phyloP scores from a whole-genome alignment of 2,113 vertebrate species.

The Sorex araneus region DNA sequence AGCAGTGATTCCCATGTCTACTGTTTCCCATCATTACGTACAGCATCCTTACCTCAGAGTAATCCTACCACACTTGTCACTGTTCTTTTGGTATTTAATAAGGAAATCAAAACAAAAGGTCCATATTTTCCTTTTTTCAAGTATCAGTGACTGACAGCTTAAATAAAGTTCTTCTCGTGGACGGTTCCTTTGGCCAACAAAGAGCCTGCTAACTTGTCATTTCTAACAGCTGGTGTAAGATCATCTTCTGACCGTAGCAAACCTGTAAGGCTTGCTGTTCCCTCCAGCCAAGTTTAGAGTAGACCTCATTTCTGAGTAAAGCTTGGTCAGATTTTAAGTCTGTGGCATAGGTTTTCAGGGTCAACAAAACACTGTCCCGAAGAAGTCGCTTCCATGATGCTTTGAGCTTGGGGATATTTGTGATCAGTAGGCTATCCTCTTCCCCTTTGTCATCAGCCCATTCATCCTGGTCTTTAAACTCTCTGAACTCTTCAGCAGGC shows the following conservation, averaged over 20 bases:
- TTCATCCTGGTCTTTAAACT: conserved; percentile 91
- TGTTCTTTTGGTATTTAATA: conserved; percentile 52
- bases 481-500: conserved; percentile 92
- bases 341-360: conserved; percentile 88
- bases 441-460: conserved; percentile 90
- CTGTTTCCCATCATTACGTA: neutral
- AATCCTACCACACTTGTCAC: neutral
- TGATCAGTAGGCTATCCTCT: conserved; percentile 88
- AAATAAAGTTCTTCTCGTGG: neutral
- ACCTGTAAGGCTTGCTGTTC: conserved; percentile 94
- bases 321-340: conserved; percentile 88
- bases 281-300: conserved; percentile 87
- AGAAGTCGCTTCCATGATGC: conserved; percentile 91
- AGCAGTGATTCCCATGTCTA: neutral
- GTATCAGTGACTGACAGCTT: neutral
- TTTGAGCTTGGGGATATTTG: conserved; percentile 89
- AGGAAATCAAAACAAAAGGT: neutral
- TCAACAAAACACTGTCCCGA: conserved; percentile 88
- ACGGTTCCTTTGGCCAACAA: neutral
- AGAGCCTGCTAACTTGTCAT: conserved; percentile 82
- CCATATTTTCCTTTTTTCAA: neutral
- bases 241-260: conserved; percentile 94
- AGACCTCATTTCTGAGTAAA: conserved; percentile 86
- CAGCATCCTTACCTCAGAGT: neutral
- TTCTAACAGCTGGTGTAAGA: conserved; percentile 91